Conservation (phyloP, 2,888 invertebrate genomes). For the Ophion ellenae region DNA sequence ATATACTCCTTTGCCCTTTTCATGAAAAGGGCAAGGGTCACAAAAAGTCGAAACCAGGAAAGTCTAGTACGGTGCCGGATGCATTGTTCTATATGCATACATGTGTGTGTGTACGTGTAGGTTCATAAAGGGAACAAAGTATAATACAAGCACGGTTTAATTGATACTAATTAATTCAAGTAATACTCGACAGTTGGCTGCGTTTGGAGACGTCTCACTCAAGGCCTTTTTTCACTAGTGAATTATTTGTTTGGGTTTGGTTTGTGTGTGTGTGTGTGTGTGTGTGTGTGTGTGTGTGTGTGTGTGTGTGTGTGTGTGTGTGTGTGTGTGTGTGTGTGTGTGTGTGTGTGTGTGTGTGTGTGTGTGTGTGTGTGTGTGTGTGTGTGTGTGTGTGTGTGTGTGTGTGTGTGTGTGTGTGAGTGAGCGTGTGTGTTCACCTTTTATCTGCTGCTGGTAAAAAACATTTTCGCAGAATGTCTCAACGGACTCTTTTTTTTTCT, state of each 20-base stretch:
- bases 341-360: too few species aligned
- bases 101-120: neutral
- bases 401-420: neutral
- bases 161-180: conserved; percentile 66
- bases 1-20: neutral
- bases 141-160: conserved; percentile 54
- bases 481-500: too few species aligned
- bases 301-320: neutral
- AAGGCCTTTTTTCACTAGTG: neutral
- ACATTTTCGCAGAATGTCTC: too few species aligned
- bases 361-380: neutral
- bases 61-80: conserved; percentile 44
- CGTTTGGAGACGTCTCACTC: conserved; percentile 15
- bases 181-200: conserved; percentile 44
- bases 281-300: neutral
- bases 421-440: neutral
- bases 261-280: neutral
- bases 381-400: neutral
- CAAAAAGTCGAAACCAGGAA: conserved; percentile 48
- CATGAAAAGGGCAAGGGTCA: conserved; percentile 47
- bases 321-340: neutral
- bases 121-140: conserved; percentile 33
- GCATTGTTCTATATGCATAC: conserved; percentile 26
- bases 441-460: too few species aligned
- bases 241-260: neutral